A percentile compares a stretch with the other conserved stretches of the same genome.
Evolutionary conservation across 2,888 invertebrate genomes (phyloP).

Genomic region (Rhingia rostrata): DNA sequence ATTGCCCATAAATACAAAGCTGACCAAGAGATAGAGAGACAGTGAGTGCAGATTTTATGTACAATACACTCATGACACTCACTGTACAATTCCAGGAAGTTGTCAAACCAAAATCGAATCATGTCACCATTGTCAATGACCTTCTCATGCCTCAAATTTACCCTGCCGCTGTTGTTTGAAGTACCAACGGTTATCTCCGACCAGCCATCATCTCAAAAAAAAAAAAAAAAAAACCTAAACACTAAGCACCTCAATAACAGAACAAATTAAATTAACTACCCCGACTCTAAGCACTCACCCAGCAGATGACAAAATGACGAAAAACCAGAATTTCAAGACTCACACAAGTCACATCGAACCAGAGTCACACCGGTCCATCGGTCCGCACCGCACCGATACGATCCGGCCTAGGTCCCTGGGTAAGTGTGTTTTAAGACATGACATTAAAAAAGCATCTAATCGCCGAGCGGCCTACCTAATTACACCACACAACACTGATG

Average conservation of each 20-base stretch:
- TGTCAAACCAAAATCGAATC: slow-evolving; percentile 72
- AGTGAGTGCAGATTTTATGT: not conserved
- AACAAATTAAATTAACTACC: slow-evolving; percentile 68
- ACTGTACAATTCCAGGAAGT: slow-evolving; percentile 62
- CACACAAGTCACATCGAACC: slow-evolving; percentile 28
- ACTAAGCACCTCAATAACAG: slow-evolving; percentile 64
- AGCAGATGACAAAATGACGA: slow-evolving; percentile 66
- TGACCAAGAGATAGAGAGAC: not conserved
- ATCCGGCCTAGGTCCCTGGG: not conserved
- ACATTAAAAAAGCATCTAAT: slow-evolving; percentile 74
- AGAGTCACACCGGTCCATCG: slow-evolving; percentile 30
- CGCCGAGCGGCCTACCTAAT: slow-evolving; percentile 72
- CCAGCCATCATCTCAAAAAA: slow-evolving; percentile 41
- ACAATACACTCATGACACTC: slow-evolving; percentile 28
- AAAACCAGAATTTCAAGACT: slow-evolving; percentile 72
- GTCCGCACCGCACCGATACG: not conserved
- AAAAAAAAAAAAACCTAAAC: not conserved
- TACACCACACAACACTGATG: slow-evolving; percentile 39
- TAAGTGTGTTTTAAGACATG: slow-evolving; percentile 70
- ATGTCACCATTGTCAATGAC: slow-evolving; percentile 73
- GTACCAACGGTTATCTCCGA: slow-evolving; percentile 53
- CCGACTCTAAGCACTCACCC: slow-evolving; percentile 14
- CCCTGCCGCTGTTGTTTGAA: slow-evolving; percentile 44
- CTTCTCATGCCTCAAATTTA: slow-evolving; percentile 37
- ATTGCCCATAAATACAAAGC: slow-evolving; percentile 63